Conservation (phyloP, 37 sponge, comb jelly and placozoan species). For the Dysidea cf. avara region DNA sequence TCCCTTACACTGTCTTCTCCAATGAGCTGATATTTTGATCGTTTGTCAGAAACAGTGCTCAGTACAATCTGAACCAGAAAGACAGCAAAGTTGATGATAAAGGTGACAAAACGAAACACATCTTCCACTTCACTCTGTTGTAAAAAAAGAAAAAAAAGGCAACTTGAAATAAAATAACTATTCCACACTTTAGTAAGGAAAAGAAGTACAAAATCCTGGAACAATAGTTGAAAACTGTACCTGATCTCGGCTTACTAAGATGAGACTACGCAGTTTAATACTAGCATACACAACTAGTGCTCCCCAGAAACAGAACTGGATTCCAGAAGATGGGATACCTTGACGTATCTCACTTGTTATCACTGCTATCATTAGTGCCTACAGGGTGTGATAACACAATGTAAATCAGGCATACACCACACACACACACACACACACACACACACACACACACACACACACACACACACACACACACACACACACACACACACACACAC, state of each 20-base stretch:
- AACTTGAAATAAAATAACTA: no score
- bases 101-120: constrained; percentile 48
- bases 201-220: no score
- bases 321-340: constrained; percentile 65
- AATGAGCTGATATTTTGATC: background rate
- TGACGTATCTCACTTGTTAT: constrained; percentile 22
- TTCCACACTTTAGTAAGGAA: no score
- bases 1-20: constrained; percentile 12
- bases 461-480: no score
- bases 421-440: constrained; percentile 9
- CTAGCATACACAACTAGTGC: constrained; percentile 51
- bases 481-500: constrained; percentile 8
- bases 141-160: no score
- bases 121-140: constrained; percentile 30
- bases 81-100: constrained; percentile 27
- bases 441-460: no score
- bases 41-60: constrained; percentile 50
- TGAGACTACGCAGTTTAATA: constrained; percentile 52
- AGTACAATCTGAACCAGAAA: constrained; percentile 60
- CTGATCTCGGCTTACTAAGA: constrained; percentile 44
- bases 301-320: constrained; percentile 72
- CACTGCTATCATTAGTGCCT: constrained; percentile 41
- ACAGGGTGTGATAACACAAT: background rate
- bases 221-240: background rate
- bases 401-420: background rate